phyloP scores from a whole-genome alignment of 2,113 vertebrate species.

The Penelope pileata region DNA sequence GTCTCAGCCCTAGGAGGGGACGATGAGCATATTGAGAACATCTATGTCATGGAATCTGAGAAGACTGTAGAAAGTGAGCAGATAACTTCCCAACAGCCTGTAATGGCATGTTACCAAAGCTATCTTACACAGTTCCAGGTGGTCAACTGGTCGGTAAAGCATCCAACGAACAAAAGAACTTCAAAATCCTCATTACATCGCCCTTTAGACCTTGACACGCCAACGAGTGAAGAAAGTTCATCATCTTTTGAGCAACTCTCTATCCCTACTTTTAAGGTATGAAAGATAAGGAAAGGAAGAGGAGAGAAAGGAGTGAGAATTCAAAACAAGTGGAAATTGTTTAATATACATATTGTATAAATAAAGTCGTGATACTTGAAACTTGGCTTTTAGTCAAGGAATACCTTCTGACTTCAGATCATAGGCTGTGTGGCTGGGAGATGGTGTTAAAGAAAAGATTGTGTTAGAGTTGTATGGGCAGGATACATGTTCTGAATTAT shows the following conservation, averaged over 20 bases:
- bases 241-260: constrained; percentile 92
- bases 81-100: constrained; percentile 87
- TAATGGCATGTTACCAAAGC: constrained; percentile 93
- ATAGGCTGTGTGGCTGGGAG: background rate
- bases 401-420: background rate
- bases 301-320: background rate
- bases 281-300: background rate
- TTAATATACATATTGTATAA: background rate
- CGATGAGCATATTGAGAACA: constrained; percentile 82
- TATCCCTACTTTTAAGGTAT: constrained; percentile 93
- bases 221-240: constrained; percentile 93
- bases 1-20: constrained; percentile 94
- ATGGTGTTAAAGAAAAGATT: background rate
- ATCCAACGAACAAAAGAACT: constrained; percentile 95
- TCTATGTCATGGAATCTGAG: constrained; percentile 84
- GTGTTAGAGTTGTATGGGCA: background rate
- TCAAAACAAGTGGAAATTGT: background rate
- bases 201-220: constrained; percentile 94
- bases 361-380: background rate
- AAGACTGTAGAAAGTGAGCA: constrained; percentile 84
- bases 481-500: background rate
- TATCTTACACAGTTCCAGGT: constrained; percentile 96
- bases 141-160: constrained; percentile 93
- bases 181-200: constrained; percentile 97
- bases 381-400: background rate